phyloP scores from a whole-genome alignment of 2,113 vertebrate genomes.

The Alosa alosa region DNA sequence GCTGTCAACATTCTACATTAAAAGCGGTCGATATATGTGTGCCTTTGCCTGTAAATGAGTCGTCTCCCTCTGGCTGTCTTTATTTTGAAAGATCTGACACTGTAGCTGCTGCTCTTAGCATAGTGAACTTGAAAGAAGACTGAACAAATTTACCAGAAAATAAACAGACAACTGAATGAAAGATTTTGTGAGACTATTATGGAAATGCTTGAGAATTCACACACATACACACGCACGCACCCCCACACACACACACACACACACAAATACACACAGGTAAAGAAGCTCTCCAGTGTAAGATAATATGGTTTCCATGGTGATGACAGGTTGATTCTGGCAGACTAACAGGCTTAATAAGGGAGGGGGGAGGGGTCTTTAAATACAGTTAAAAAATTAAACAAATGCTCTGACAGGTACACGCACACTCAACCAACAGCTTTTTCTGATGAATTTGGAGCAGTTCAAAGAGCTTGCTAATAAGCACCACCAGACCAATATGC shows the following conservation, averaged over 20 bases:
- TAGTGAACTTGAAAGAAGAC: slow-evolving; percentile 56
- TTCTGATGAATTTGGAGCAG: not conserved
- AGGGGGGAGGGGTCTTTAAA: not conserved
- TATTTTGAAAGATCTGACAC: not conserved
- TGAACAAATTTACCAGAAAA: slow-evolving; percentile 39
- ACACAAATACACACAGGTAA: not conserved
- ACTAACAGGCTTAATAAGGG: not conserved
- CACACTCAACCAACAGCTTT: not conserved
- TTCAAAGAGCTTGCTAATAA: not conserved
- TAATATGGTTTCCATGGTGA: slow-evolving; percentile 12
- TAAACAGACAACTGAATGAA: slow-evolving; percentile 16
- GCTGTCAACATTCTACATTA: slow-evolving; percentile 9
- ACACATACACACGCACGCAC: not conserved
- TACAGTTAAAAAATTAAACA: not conserved
- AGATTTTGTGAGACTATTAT: slow-evolving; percentile 1
- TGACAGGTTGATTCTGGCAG: not conserved
- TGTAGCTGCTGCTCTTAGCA: slow-evolving; percentile 34
- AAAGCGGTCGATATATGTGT: not conserved
- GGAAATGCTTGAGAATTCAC: not conserved
- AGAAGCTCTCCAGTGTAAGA: not conserved
- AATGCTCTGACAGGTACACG: slow-evolving; percentile 2
- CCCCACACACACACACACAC: slow-evolving; percentile 11
- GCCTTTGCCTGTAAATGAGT: not conserved
- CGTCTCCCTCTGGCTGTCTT: not conserved
- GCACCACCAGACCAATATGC: not conserved